These are phyloP conservation scores for Microplitis mediator DNA, from an alignment of 1,140 invertebrate species.

Conservation along the genomic window DNA sequence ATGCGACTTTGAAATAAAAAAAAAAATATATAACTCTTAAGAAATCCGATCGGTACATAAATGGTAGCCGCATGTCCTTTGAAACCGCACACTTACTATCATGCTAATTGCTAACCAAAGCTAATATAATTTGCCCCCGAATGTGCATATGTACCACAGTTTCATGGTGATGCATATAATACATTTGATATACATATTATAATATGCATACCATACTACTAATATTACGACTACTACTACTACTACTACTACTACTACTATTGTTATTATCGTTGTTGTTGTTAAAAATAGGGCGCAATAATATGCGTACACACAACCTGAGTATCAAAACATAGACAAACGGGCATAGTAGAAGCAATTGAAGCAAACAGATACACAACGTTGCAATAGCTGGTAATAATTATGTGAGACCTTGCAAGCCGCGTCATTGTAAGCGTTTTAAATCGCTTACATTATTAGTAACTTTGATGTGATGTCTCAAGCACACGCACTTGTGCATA, in stretches of 20 bases:
- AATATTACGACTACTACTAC: background rate
- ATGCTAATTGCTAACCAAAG: background rate
- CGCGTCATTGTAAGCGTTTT: constrained; percentile 4
- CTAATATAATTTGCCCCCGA: background rate
- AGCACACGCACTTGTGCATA: background rate
- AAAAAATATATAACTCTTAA: background rate
- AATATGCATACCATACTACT: background rate
- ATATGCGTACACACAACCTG: background rate
- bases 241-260: background rate
- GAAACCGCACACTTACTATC: background rate
- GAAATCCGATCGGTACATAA: background rate
- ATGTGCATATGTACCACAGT: background rate
- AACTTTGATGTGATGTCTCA: background rate
- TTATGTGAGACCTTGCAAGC: constrained; percentile 2
- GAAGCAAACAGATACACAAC: background rate
- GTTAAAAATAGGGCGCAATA: background rate
- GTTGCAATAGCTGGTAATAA: background rate
- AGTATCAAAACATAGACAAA: background rate
- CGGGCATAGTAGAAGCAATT: background rate
- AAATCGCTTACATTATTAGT: background rate
- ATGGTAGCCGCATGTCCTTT: background rate
- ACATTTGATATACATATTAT: background rate
- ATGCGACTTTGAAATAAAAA: no score
- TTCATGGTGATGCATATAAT: background rate
- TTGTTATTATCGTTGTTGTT: background rate